A percentile compares a stretch with the other conserved stretches of the same genome.
phyloP scores from a whole-genome alignment of 1,140 invertebrate species.

The Caenorhabditis latens region DNA sequence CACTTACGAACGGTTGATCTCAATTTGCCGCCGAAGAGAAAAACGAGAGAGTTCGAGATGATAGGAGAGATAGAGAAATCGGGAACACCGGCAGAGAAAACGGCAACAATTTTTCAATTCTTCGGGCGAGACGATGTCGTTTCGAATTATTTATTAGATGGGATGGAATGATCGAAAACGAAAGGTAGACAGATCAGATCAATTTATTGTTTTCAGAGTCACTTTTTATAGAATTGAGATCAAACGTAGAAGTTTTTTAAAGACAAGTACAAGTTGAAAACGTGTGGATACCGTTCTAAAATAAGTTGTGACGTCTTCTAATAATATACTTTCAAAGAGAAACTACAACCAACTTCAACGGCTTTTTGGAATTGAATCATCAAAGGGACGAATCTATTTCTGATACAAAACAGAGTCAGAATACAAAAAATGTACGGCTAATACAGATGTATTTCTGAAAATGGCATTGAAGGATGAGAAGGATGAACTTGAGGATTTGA shows the following conservation, averaged over 20 bases:
- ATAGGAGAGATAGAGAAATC: neutral
- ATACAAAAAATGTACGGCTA: neutral
- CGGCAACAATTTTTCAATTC: neutral
- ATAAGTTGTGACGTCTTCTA: neutral
- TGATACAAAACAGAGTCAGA: too few species aligned
- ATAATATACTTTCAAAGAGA: neutral
- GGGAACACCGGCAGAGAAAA: neutral
- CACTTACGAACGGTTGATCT: slow-evolving; percentile 28
- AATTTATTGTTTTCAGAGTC: neutral
- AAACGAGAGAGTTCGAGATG: neutral
- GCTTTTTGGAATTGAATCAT: neutral
- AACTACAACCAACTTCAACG: neutral
- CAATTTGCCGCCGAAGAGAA: neutral
- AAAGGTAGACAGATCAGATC: neutral
- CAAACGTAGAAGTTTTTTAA: neutral
- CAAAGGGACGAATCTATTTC: too few species aligned
- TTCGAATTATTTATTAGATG: slow-evolving; percentile 1
- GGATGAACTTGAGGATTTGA: neutral
- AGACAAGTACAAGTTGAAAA: neutral
- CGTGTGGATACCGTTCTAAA: neutral
- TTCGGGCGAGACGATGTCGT: neutral
- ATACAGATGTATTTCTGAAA: too few species aligned
- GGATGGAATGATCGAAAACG: slow-evolving; percentile 2
- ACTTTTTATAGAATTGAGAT: neutral
- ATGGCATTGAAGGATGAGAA: too few species aligned